Conservation (phyloP, 2,113 vertebrate species). For the Ochotona princeps region DNA sequence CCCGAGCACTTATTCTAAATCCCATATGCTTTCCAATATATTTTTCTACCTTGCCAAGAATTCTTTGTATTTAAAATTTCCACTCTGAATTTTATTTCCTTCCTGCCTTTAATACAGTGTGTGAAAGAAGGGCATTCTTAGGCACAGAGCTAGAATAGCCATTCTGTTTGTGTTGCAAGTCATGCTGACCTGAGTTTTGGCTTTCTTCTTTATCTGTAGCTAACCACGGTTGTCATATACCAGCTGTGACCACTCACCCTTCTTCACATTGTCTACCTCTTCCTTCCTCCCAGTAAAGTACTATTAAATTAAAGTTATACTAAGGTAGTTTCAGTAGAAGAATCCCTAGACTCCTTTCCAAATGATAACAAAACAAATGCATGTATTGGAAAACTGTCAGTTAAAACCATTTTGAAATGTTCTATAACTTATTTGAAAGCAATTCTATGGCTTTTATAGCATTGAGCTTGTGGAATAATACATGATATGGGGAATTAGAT, state of each 20-base stretch:
- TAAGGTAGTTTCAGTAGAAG: neutral
- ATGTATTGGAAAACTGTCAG: neutral
- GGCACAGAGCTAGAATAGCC: neutral
- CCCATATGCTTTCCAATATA: neutral
- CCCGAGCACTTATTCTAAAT: neutral
- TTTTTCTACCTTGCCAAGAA: neutral
- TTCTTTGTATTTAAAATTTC: conserved; percentile 14
- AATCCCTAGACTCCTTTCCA: neutral
- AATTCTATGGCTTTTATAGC: neutral
- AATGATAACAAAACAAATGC: neutral
- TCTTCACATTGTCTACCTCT: neutral
- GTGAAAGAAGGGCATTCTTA: neutral
- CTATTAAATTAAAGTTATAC: neutral
- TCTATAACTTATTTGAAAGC: conserved; percentile 12
- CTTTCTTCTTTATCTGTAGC: neutral
- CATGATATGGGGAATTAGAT: neutral
- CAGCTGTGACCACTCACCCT: neutral
- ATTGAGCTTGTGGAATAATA: neutral
- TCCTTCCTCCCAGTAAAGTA: neutral
- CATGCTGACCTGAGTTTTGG: neutral
- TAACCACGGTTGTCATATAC: neutral
- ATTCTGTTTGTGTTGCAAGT: neutral
- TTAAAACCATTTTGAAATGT: neutral
- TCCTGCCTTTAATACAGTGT: neutral
- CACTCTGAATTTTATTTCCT: neutral